Percentiles rank a stretch among this genome's conserved stretches.
These are phyloP conservation scores for Lepidocolaptes lacrymiger DNA, from an alignment of 2,797 vertebrate species.

Conservation along the genomic window DNA sequence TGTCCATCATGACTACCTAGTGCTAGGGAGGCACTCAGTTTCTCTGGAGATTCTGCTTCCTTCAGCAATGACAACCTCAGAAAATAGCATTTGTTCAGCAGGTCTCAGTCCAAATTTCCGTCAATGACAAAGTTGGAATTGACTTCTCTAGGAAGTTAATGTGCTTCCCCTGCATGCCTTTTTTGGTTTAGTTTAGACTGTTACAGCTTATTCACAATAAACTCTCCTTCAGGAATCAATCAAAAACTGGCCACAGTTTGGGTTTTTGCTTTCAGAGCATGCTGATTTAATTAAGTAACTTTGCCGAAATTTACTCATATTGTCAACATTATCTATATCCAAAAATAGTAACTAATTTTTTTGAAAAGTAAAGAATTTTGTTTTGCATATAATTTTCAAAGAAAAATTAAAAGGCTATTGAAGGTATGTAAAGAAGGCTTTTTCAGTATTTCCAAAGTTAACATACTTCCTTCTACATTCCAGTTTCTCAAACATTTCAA, in stretches of 20 bases:
- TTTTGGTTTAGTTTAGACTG: neutral
- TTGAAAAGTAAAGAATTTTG: neutral
- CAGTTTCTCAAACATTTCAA: neutral
- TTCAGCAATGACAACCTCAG: neutral
- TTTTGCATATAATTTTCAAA: neutral
- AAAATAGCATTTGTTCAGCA: neutral
- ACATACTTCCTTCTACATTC: neutral
- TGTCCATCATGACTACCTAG: rapidly evolving
- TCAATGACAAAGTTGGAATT: neutral
- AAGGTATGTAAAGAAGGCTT: neutral
- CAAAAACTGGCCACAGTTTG: neutral
- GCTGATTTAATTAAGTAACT: neutral
- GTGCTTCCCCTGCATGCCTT: neutral
- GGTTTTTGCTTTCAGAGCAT: neutral
- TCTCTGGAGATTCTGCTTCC: neutral
- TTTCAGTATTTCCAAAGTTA: neutral
- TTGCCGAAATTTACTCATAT: neutral
- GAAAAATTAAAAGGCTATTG: neutral
- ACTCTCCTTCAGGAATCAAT: neutral
- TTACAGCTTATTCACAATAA: neutral
- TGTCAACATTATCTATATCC: neutral
- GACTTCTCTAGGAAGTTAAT: neutral
- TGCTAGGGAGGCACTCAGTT: neutral
- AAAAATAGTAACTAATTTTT: neutral
- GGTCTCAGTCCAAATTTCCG: neutral